Evolutionary conservation across 1,140 invertebrate species (phyloP), one percentile per base, ranked within the genome.

Genomic region (Zaprionus inermis): DNA sequence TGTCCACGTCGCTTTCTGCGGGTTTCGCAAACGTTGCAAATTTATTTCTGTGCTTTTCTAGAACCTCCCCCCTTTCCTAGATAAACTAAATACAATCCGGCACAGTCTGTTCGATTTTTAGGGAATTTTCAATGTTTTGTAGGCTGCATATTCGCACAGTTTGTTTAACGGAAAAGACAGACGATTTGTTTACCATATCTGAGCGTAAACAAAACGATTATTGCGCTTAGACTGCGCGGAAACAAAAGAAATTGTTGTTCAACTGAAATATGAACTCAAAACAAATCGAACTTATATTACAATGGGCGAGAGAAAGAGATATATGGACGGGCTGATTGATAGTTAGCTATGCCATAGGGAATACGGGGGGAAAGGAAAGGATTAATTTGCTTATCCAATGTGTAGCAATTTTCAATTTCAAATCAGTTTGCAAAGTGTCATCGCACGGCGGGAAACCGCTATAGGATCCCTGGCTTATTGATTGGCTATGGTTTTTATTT

Each of bases 181-280:
- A 16, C 65, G n/a, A 73, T 66, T 72, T 72, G 63, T 67, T 46
- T 55, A 55, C 24, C 54, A 63, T 11, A 24, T 18, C 12, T 9
- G 34, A 46, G 22, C 56, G 72, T 74, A 70, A 74, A 70, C 58
- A 74, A 74, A 70, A 20, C 34, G 51, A 38, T 61, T 69, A 68
- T 32, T 22, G 18, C 51, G 66, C 24, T 61, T 49, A 69, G 56
- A 9, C 28, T 16, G 18, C 24, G 55, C 12, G 46, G 59, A 44
- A 74, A 74, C 58, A 61, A 74, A 38, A 5, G 18, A 22, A 22
- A 20, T 69, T 61, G 41, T 52, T 69, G 32, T 74, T 63, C 30
- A 22, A 41, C 41, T 58, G 66, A 74, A 58, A 74, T 63, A 63
- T 34, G 66, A 70, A 55, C 18, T 11, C 16, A 4, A n/a, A 11